Percentiles rank a stretch among this genome's conserved stretches.
Conservation (phyloP, 2,888 invertebrate species). For the Tiliacea aurago region DNA sequence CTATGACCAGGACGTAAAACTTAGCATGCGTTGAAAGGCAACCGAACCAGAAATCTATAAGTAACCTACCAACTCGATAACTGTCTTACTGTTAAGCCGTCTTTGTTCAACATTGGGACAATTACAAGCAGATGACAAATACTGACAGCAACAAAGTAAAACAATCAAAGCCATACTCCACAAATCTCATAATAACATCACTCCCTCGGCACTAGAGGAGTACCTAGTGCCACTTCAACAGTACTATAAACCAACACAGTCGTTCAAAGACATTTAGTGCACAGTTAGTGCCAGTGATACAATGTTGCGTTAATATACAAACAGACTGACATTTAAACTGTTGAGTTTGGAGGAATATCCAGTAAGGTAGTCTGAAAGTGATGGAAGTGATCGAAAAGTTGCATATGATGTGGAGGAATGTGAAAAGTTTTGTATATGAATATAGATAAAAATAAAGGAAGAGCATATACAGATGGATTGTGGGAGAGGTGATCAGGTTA, state of each 20-base stretch:
- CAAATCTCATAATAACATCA: constrained; percentile 3
- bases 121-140: neutral
- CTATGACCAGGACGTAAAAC: neutral
- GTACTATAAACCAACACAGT: constrained; percentile 26
- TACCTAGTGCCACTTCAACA: neutral
- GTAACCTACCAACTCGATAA: neutral
- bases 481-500: no score
- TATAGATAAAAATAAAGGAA: no score
- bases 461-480: no score
- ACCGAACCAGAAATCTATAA: neutral
- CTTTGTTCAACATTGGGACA: neutral
- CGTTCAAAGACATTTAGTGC: constrained; percentile 11
- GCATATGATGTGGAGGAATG: no score
- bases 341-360: neutral
- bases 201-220: neutral
- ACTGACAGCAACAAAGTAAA: constrained; percentile 3
- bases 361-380: neutral
- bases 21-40: neutral
- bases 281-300: constrained; percentile 24
- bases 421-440: no score
- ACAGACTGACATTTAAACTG: constrained; percentile 1
- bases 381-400: no score
- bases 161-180: neutral
- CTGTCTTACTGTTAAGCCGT: neutral
- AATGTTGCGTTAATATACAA: constrained; percentile 20